Percentiles rank a stretch among this genome's conserved stretches.
Evolutionary conservation across 1,140 invertebrate genomes (phyloP).

Genomic region (Meloidogyne chitwoodi): DNA sequence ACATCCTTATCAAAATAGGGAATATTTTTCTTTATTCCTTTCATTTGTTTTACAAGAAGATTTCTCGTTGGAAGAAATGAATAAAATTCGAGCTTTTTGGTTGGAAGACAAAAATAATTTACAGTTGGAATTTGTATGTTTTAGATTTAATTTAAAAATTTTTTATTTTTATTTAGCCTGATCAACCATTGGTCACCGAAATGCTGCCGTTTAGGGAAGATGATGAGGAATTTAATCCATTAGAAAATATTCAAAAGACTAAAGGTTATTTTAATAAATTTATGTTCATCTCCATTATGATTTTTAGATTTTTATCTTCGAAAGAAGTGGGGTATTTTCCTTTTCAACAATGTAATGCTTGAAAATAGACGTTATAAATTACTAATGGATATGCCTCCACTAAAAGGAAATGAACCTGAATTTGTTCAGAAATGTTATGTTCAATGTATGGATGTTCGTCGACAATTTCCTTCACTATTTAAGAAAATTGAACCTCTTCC

Average conservation of each 20-base stretch:
- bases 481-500: conserved; percentile 17
- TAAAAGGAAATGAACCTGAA: conserved; percentile 22
- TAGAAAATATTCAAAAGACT: background rate
- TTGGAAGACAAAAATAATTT: conserved; percentile 16
- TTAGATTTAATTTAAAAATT: no score
- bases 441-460: conserved; percentile 11
- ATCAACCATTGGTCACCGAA: background rate
- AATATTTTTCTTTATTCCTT: conserved; percentile 20
- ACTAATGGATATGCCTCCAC: conserved; percentile 20
- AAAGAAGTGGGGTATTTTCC: conserved; percentile 16
- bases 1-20: conserved; percentile 11
- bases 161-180: background rate
- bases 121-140: background rate
- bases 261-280: background rate
- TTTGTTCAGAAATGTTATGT: conserved; percentile 22
- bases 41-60: conserved; percentile 33
- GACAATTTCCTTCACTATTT: conserved; percentile 26
- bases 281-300: background rate
- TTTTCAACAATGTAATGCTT: conserved; percentile 20
- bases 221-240: background rate
- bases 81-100: conserved; percentile 16
- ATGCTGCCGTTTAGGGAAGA: background rate
- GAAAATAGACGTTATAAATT: conserved; percentile 23
- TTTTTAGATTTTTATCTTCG: conserved; percentile 27
- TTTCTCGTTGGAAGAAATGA: conserved; percentile 28